Percentiles rank a stretch among this genome's conserved stretches.
These are phyloP conservation scores for Rosalia funebris DNA, from an alignment of 2,888 invertebrate genomes.

Conservation along the genomic window DNA sequence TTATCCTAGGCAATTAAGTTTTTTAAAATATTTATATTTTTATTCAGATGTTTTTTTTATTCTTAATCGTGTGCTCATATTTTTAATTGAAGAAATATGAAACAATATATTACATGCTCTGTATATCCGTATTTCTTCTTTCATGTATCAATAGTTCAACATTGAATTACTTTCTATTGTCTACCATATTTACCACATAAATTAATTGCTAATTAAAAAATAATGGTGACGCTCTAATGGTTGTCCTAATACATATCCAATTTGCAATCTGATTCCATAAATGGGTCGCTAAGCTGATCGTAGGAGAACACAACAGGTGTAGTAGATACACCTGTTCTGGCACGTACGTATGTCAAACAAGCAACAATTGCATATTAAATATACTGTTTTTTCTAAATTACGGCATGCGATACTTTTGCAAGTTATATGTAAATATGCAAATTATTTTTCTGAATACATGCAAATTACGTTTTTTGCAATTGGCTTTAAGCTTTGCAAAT, in stretches of 20 bases:
- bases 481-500: slow-evolving; percentile 1
- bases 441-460: slow-evolving; percentile 19
- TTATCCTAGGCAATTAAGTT: no score
- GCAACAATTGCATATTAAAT: slow-evolving; percentile 19
- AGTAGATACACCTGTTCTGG: slow-evolving; percentile 53
- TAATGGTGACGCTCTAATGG: no score
- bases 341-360: slow-evolving; percentile 52
- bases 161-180: no score
- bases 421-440: slow-evolving; percentile 2
- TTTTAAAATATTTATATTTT: no score
- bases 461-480: slow-evolving; percentile 19
- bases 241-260: slow-evolving; percentile 4
- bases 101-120: no score
- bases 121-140: no score
- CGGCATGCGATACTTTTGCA: slow-evolving; percentile 14
- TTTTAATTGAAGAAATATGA: no score
- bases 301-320: slow-evolving; percentile 49
- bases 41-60: no score
- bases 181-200: no score
- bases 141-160: no score
- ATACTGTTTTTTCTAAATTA: slow-evolving; percentile 17
- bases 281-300: slow-evolving; percentile 18
- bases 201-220: no score
- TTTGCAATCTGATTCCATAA: slow-evolving; percentile 19
- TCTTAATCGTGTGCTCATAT: no score